Evolutionary conservation across 2,113 vertebrate genomes (phyloP).

Genomic region (Dryoscopus gambensis): DNA sequence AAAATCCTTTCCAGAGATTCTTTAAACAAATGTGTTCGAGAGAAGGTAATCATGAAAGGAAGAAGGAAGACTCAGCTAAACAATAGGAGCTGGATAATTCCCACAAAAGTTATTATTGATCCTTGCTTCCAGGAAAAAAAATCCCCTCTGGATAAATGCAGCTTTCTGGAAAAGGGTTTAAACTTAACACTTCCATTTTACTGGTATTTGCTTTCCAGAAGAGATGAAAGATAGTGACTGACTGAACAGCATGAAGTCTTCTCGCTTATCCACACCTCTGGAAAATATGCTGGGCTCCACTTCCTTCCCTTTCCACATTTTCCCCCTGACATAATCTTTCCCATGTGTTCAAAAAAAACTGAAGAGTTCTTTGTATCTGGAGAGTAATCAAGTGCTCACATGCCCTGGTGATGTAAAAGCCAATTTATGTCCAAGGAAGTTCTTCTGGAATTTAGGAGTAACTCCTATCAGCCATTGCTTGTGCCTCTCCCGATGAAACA

Average conservation of each 20-base stretch:
- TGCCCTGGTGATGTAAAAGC: background rate
- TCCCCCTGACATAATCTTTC: conserved; percentile 53
- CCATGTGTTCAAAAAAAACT: background rate
- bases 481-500: background rate
- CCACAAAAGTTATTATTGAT: background rate
- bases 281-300: conserved; percentile 43
- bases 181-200: conserved; percentile 46
- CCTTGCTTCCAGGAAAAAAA: background rate
- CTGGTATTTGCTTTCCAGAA: conserved; percentile 21
- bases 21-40: background rate
- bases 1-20: background rate
- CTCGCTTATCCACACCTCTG: background rate
- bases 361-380: conserved; percentile 24
- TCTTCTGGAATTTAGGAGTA: background rate
- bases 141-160: conserved; percentile 10
- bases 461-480: background rate
- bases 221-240: conserved; percentile 40
- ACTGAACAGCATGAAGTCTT: conserved; percentile 15
- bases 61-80: background rate
- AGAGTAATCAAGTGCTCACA: background rate
- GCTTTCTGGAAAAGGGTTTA: conserved; percentile 49
- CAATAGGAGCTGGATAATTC: background rate
- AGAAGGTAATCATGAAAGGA: background rate
- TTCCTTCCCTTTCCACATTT: conserved; percentile 56
- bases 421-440: background rate